Conservation (phyloP, 2,888 invertebrate genomes). For the Adineta ricciae region DNA sequence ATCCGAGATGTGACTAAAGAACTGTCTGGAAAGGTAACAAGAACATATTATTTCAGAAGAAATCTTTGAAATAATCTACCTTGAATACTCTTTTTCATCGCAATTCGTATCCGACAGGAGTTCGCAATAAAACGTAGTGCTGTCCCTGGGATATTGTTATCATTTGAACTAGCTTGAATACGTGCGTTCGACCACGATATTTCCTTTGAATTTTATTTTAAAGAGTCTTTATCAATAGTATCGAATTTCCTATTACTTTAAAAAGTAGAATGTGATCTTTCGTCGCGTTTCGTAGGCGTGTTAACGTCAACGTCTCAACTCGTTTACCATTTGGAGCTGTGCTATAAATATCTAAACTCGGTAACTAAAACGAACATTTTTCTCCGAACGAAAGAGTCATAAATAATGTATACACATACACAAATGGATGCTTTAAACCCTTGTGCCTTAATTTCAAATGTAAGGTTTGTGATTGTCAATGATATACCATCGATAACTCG, state of each 20-base stretch:
- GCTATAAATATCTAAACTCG: constrained; percentile 81
- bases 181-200: constrained; percentile 90
- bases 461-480: constrained; percentile 27
- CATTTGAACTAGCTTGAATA: constrained; percentile 64
- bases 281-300: constrained; percentile 77
- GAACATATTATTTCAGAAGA: neutral
- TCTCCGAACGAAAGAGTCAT: neutral
- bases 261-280: constrained; percentile 83
- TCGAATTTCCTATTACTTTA: constrained; percentile 55
- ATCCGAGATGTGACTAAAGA: constrained; percentile 80
- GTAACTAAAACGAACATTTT: constrained; percentile 59
- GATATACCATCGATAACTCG: neutral
- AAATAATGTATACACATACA: neutral
- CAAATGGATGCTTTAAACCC: neutral
- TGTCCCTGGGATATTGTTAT: constrained; percentile 45
- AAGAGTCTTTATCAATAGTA: neutral
- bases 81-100: constrained; percentile 80
- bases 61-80: constrained; percentile 54
- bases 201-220: constrained; percentile 50
- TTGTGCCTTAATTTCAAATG: neutral
- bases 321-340: constrained; percentile 79
- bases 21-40: constrained; percentile 63
- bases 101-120: constrained; percentile 82
- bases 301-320: constrained; percentile 70
- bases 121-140: constrained; percentile 83